A percentile compares a stretch with the other conserved stretches of the same genome.
phyloP scores from a whole-genome alignment of 2,888 invertebrate species.

The Pedicia rivosa region DNA sequence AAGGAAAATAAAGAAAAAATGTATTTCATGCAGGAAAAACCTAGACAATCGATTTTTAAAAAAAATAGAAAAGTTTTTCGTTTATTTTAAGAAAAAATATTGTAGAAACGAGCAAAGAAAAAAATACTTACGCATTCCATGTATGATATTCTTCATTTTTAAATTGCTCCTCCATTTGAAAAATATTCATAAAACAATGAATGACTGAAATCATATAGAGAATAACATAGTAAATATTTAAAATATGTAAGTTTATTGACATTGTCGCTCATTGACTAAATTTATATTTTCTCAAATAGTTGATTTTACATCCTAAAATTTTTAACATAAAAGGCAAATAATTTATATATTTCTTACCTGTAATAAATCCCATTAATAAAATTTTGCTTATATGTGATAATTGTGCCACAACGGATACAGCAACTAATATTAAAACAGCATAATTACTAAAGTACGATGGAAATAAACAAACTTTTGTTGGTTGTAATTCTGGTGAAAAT shows the following conservation, averaged over 20 bases:
- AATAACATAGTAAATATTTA: background rate
- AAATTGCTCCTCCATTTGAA: conserved; percentile 36
- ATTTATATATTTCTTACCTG: conserved; percentile 21
- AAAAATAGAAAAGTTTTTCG: background rate
- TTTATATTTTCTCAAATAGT: too few species aligned
- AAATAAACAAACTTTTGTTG: conserved; percentile 38
- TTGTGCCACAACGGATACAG: conserved; percentile 53
- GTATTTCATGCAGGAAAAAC: too few species aligned
- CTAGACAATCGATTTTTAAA: too few species aligned
- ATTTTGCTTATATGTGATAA: conserved; percentile 54
- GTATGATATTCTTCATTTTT: conserved; percentile 37
- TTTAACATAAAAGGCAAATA: too few species aligned
- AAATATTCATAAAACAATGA: conserved; percentile 43
- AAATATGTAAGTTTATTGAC: too few species aligned
- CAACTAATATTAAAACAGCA: conserved; percentile 49
- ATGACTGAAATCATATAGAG: conserved; percentile 18
- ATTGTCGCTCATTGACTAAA: too few species aligned
- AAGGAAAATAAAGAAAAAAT: too few species aligned
- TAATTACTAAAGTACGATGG: conserved; percentile 61
- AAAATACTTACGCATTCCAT: conserved; percentile 25
- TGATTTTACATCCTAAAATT: too few species aligned
- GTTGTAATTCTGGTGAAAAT: conserved; percentile 7
- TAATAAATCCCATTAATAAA: conserved; percentile 42
- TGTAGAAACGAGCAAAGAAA: too few species aligned
- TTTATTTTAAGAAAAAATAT: background rate